Conservation (phyloP, 2,113 vertebrate genomes). For the Ptychochromis oligacanthus region DNA sequence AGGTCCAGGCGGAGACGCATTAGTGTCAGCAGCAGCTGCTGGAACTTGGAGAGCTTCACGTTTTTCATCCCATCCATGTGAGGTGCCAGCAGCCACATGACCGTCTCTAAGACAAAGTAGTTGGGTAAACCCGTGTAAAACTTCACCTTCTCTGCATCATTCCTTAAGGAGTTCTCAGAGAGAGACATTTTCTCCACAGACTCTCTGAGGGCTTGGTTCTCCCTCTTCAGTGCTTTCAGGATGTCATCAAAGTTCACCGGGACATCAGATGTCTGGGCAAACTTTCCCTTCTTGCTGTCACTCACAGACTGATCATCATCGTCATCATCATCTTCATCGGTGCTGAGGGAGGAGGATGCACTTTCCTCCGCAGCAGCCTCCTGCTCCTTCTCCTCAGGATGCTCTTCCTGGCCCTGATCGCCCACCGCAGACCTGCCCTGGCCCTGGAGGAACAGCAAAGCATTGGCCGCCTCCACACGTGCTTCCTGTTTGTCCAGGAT, state of each 20-base stretch:
- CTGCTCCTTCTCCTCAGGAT: conserved; percentile 18
- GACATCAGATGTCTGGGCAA: conserved; percentile 19
- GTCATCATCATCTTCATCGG: conserved; percentile 54
- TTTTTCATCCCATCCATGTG: conserved; percentile 80
- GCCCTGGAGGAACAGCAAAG: conserved; percentile 79
- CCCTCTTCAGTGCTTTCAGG: conserved; percentile 70
- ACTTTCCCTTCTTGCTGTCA: conserved; percentile 61
- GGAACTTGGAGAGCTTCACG: conserved; percentile 78
- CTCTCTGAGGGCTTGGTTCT: conserved; percentile 78
- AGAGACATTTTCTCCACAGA: conserved; percentile 79
- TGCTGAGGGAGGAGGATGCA: conserved; percentile 63
- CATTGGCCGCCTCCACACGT: conserved; percentile 81
- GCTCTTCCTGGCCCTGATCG: conserved; percentile 27
- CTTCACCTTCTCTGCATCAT: conserved; percentile 79
- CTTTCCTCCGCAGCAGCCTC: conserved; percentile 55
- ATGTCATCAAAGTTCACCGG: conserved; percentile 63
- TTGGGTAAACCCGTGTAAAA: conserved; percentile 82
- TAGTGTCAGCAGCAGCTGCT: conserved; percentile 80
- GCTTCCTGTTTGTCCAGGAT: conserved; percentile 79
- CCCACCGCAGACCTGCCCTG: conserved; percentile 62
- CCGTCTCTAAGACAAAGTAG: conserved; percentile 81
- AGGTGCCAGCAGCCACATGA: conserved; percentile 81
- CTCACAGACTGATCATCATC: conserved; percentile 40
- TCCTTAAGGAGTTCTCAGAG: conserved; percentile 75
- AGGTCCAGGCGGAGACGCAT: conserved; percentile 81